Base-by-base conservation (phyloP, 2,888 invertebrate genomes). In the Polymixis lichenea region DNA sequence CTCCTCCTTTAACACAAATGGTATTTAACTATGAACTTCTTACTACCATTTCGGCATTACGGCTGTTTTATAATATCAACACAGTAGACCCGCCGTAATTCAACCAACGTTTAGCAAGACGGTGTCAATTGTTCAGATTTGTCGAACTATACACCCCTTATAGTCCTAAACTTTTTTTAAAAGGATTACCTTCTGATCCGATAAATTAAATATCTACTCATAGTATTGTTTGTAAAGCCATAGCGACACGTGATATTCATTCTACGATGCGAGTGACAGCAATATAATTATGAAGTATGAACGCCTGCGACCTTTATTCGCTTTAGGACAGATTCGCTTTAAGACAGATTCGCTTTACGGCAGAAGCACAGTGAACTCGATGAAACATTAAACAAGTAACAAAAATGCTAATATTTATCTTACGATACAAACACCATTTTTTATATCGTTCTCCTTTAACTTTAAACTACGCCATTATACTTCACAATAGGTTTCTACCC, bases 1-100 rank as follows among this genome's bases (percentile, higher is more conserved):
- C 80, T 97, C 97, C 88, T 97, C 97, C 97, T 97, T 76, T n/a
- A 65, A 19, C 51, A 66, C 6, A 61, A 28, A 60, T 5, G n/a
- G 28, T n/a, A 28, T 66, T 62, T 3, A 17, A 32, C 28, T 53
- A 28, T 17, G 32, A n/a, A 62, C 19, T 69, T 43, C 9, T 25
- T 61, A 68, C 51, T 49, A 22, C 25, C 25, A 49, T 49, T 25
- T 38, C 56, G n/a, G 66, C n/a, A 55, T 56, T n/a, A 32, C 7
- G 9, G 32, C 56, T 22, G 25, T 25, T 53, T 0, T 66, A 49
- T 49, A 22, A 28, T 66, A 22, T 28, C 9, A 51, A 22, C 8
- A 25, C 65, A 65, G 28, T 28, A 25, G 25, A 49, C 25, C 13
- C n/a, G 25, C 17, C 11, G 19, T 17, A 43, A 64, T 25, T 6